Evolutionary conservation across 2,113 vertebrate species (phyloP), one percentile per base, ranked within the genome.

Genomic region (Fregetta grallaria): DNA sequence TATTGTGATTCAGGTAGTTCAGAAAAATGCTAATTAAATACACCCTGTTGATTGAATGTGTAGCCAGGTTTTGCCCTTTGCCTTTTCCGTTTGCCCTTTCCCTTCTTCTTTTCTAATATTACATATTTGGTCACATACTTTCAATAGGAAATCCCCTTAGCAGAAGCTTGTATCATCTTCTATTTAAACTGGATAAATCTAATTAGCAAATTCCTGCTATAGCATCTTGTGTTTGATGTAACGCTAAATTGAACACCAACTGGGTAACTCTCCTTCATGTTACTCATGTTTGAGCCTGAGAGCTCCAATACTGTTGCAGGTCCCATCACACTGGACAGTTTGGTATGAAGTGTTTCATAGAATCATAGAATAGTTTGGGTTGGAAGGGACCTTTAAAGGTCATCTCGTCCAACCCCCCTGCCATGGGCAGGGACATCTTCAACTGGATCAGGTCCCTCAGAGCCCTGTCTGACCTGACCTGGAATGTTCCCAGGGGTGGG

Each of bases 401-500:
- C 38, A 21, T 30, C 23, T 55, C 11, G 29, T 70, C 3, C 20
- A 55, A 7, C 2, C 2, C 9, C 13, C 13, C 53, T 84, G n/a
- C 25, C 13, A 1, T 13, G 7, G 26, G 13, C 72, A 84, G 42
- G n/a, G 32, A 27, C n/a, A 44, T 63, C 20, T 42, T 52, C 50
- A 56, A 3, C 26, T 36, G 12, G 22, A 38, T 47, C 61, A 68
- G 16, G 16, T 32, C 71, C 3, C 22, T 32, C 26, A 78, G 29
- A 61, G 30, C 34, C 6, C 4, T 0, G 0, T 82, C 25, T 20
- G 53, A 4, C 15, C 56, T 79, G 56, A 15, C 52, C 11, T 13
- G 56, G 22, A 58, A 8, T 12, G 7, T 61, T 61, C 32, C 27
- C 13, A 61, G 29, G 25, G n/a, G 1, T 50, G 72, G 11, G 32